Conservation (phyloP, 1,140 invertebrate species). For the Bombus difficillimus region DNA sequence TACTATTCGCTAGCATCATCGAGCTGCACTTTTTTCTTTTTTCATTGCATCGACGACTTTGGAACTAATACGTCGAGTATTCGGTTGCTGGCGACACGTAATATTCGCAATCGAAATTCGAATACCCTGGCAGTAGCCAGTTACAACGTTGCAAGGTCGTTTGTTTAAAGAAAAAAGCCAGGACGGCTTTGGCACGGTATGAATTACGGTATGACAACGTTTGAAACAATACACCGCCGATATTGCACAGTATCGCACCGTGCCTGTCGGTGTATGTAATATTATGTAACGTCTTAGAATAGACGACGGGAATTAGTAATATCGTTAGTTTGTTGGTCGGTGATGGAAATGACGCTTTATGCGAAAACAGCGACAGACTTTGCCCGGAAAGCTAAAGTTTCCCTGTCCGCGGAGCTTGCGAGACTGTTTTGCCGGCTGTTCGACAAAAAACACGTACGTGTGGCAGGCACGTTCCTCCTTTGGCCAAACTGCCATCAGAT, state of each 20-base stretch:
- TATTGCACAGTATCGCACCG: slow-evolving; percentile 54
- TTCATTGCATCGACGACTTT: not conserved
- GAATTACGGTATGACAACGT: slow-evolving; percentile 72
- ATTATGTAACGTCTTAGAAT: slow-evolving; percentile 53
- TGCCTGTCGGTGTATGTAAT: slow-evolving; percentile 44
- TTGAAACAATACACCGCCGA: slow-evolving; percentile 73
- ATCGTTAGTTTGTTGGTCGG: slow-evolving; percentile 6
- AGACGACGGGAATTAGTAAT: slow-evolving; percentile 56
- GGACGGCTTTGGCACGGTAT: slow-evolving; percentile 64
- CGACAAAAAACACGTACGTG: not conserved
- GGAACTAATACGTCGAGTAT: slow-evolving; percentile 56
- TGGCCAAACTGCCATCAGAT: not conserved
- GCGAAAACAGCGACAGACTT: not conserved
- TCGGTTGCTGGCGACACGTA: slow-evolving; percentile 68
- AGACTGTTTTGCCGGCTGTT: too few species aligned
- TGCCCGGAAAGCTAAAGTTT: too few species aligned
- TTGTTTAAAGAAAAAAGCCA: slow-evolving; percentile 38
- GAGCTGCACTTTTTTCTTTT: not conserved
- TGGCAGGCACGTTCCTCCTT: not conserved
- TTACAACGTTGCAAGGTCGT: slow-evolving; percentile 68
- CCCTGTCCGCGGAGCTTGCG: not conserved
- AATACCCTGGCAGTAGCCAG: slow-evolving; percentile 39
- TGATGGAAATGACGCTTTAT: slow-evolving; percentile 37
- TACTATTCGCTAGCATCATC: not conserved
- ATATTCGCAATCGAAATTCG: slow-evolving; percentile 74